A percentile compares a stretch with the other conserved stretches of the same genome.
phyloP scores from a whole-genome alignment of 1,140 invertebrate species.

The Samia ricini region DNA sequence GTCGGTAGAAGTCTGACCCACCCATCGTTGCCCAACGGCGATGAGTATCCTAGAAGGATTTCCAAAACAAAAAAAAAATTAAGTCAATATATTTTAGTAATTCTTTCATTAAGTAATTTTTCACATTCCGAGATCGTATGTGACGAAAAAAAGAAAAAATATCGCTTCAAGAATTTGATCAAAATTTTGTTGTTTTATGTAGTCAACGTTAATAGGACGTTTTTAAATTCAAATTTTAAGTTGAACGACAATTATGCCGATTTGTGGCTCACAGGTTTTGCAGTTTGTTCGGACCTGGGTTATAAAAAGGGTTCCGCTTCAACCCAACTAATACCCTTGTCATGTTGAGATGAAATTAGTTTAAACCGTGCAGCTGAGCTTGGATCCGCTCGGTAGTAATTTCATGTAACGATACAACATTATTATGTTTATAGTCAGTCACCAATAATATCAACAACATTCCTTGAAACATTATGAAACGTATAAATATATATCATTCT shows the following conservation, averaged over 20 bases:
- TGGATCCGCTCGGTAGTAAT: conserved; percentile 57
- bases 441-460: not conserved
- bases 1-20: no score
- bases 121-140: no score
- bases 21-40: no score
- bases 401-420: conserved; percentile 61
- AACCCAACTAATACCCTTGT: conserved; percentile 73
- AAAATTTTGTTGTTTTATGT: not conserved
- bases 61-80: no score
- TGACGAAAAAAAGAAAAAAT: no score
- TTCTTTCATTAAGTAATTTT: no score
- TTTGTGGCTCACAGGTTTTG: conserved; percentile 28
- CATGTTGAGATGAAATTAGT: conserved; percentile 72
- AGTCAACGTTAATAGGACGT: not conserved
- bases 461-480: not conserved
- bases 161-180: no score
- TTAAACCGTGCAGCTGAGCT: conserved; percentile 65
- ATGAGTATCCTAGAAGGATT: no score
- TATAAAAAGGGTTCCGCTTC: conserved; percentile 69
- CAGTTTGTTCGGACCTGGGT: conserved; percentile 46
- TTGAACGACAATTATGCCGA: conserved; percentile 33
- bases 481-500: no score
- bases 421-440: conserved; percentile 27
- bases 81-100: no score
- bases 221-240: conserved; percentile 19